A percentile compares a stretch with the other conserved stretches of the same genome.
Conservation (phyloP, 53 echinoderm and acorn worm genomes). For the Paelopatides confundens region DNA sequence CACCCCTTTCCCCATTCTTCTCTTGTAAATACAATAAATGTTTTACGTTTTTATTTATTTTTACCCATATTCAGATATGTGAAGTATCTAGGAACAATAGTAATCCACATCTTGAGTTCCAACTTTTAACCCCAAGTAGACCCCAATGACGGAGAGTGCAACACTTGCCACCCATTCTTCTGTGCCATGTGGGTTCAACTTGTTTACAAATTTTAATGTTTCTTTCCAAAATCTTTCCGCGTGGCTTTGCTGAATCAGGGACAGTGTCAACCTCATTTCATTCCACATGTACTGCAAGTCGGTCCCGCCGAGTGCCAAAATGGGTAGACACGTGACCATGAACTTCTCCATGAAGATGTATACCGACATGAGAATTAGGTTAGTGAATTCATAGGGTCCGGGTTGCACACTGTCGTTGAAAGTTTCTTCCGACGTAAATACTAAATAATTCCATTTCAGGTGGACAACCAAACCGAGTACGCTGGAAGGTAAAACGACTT, state of each 20-base stretch:
- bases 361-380: constrained; percentile 58
- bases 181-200: constrained; percentile 55
- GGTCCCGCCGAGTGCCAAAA: constrained; percentile 66
- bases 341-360: constrained; percentile 79
- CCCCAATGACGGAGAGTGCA: constrained; percentile 64
- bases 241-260: constrained; percentile 55
- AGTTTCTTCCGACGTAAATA: constrained; percentile 28
- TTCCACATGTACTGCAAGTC: constrained; percentile 70
- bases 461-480: constrained; percentile 81
- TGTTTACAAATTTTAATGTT: constrained; percentile 53
- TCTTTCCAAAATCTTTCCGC: constrained; percentile 81
- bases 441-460: constrained; percentile 80
- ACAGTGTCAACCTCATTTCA: constrained; percentile 73
- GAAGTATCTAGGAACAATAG: constrained; percentile 3
- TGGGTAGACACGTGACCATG: constrained; percentile 67
- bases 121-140: constrained; percentile 72
- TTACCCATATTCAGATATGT: neutral
- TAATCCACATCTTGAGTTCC: constrained; percentile 69
- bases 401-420: constrained; percentile 40
- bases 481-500: constrained; percentile 66
- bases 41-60: too few species aligned
- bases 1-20: too few species aligned
- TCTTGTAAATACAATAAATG: too few species aligned
- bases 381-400: neutral
- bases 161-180: constrained; percentile 49